Evolutionary conservation across 2,113 vertebrate species (phyloP), one percentile per base, ranked within the genome.

Genomic region (Proteles cristata): DNA sequence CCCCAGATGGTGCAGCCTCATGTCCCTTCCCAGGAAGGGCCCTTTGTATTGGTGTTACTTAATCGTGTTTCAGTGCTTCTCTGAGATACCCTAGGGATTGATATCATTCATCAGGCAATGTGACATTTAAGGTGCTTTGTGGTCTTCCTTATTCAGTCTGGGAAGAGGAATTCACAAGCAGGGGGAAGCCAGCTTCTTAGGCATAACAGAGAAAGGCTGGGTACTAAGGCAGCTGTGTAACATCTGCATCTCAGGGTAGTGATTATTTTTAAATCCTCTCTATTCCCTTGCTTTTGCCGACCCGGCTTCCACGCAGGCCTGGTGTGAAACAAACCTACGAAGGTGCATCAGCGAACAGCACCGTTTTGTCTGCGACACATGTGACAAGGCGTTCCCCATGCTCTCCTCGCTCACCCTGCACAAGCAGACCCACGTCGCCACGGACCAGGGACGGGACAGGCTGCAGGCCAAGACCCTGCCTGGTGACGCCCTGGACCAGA

Each of bases 341-440:
- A 99, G 99, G 98, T 99, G 99, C 96, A 99, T 99, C 97, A 99
- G 99, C 26, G 99, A 99, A 98, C 99, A 99, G 95, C 99, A 99
- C 93, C 99, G 99, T 3, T 99, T 99, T 21, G 95, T 99, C 93
- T 99, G 99, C 0, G 99, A 99, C 65, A 95, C 98, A 7, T 99
- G 99, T 83, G 99, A 99, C 98, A 99, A 99, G 97, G 99, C 99
- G 1, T 99, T 99, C 97, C 99, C 99, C 58, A 99, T 99, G 96
- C 98, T 98, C 45, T 99, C 99, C 0, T 99, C 99, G 0, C 99
- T 99, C 58, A 98, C 98, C 93, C 99, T 99, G 96, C 99, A 99
- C 96, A 98, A 98, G 88, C 98, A 98, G 98, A 99, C 98, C 65
- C 99, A 93, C 0, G 0, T 94, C 31, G 84, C 98, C 11, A 71